Percentiles rank a stretch among this genome's conserved stretches.
Evolutionary conservation across 2,113 vertebrate genomes (phyloP).

Genomic region (Dendropsophus ebraccatus): DNA sequence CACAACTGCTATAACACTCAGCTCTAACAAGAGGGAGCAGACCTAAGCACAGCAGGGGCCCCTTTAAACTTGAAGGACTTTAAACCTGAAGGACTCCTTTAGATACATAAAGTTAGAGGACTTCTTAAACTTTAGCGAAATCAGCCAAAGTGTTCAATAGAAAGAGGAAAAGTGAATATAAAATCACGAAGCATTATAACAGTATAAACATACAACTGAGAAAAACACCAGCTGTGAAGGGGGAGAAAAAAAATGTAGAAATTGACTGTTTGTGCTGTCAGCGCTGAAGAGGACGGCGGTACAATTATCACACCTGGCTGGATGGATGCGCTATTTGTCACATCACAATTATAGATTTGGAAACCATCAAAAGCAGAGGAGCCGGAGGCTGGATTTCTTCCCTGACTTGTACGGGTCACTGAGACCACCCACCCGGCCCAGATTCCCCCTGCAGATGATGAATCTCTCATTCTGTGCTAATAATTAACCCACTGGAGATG

Average conservation of each 20-base stretch:
- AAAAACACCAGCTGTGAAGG: conserved; percentile 26
- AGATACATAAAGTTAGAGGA: neutral
- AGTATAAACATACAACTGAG: conserved; percentile 1
- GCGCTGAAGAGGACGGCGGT: neutral
- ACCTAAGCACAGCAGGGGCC: neutral
- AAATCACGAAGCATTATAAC: conserved; percentile 4
- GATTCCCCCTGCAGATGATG: neutral
- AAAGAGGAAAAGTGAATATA: neutral
- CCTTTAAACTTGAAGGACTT: neutral
- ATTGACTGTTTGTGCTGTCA: conserved; percentile 9
- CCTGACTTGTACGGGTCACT: neutral
- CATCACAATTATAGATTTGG: conserved; percentile 15
- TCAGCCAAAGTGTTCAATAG: neutral
- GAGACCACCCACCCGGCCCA: neutral
- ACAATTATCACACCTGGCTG: conserved; percentile 42
- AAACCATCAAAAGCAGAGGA: neutral
- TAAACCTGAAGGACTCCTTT: neutral
- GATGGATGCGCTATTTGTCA: conserved; percentile 13
- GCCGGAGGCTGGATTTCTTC: neutral
- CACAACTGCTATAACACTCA: neutral
- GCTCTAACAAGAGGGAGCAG: neutral
- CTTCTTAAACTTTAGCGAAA: neutral
- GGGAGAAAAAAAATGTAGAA: neutral
- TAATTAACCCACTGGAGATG: too few species aligned
- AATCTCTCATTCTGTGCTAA: too few species aligned